Evolutionary conservation across 2,113 vertebrate genomes (phyloP), one percentile per base, ranked within the genome.

Genomic region (Rhinopomastus cyanomelas): DNA sequence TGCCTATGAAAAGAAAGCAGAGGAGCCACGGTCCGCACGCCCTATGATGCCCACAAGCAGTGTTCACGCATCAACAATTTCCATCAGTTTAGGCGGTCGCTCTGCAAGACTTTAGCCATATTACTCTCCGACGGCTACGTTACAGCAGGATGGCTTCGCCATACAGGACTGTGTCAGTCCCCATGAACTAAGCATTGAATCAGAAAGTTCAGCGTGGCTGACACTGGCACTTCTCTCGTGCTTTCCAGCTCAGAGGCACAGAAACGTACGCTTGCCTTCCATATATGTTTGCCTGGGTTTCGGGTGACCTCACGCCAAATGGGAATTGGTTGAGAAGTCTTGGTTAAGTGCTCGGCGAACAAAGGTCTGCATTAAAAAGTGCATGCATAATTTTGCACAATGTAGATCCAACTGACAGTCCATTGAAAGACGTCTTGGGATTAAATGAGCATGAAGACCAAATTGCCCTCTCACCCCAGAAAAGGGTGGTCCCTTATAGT

Each of bases 381-480:
- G 97, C 97, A 97, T 97, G 97, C 97, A 97, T 97, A 98, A 98
- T 97, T 97, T 96, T 97, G 96, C 97, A 98, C 97, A 97, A 98
- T 97, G 97, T 98, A 97, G 96, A 95, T 97, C 96, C 97, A 97
- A 97, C 96, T 97, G 97, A 96, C 95, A 95, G 97, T 96, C 97
- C 95, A 97, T 97, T 98, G 97, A 98, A 96, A 97, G 97, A 97
- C 84, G 82, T 96, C 95, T 97, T 90, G 84, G 96, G 95, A 97
- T 97, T 97, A 97, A 98, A 97, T 96, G 97, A 97, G 97, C 97
- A 97, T 98, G 97, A 97, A 98, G 97, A 97, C 96, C 97, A 97
- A 96, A 97, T 96, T 98, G 96, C 97, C 97, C 97, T 98, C 96
- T 97, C 97, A 96, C 96, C 97, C 97, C 94, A 97, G 97, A 95